These are phyloP conservation scores for Camponotus floridanus DNA, from an alignment of 1,140 invertebrate genomes.

Conservation along the genomic window DNA sequence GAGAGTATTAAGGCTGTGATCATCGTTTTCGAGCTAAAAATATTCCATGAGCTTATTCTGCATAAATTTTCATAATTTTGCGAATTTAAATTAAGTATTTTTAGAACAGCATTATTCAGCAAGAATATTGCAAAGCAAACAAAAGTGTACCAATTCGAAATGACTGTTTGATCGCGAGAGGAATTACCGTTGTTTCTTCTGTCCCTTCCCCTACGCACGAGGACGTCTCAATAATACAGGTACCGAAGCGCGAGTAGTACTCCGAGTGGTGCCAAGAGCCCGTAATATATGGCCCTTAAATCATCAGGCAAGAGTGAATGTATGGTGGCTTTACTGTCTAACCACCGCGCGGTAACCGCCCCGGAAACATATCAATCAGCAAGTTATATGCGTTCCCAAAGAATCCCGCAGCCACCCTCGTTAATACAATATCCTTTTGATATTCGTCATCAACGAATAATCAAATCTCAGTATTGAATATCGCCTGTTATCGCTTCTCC, in stretches of 20 bases:
- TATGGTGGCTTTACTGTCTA: constrained; percentile 80
- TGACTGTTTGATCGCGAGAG: constrained; percentile 9
- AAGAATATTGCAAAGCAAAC: neutral
- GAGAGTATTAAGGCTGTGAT: neutral
- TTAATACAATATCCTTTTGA: constrained; percentile 47
- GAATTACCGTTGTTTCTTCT: constrained; percentile 39
- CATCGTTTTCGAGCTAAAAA: neutral
- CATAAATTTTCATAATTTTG: neutral
- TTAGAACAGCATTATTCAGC: neutral
- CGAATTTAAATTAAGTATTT: neutral
- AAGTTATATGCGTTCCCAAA: constrained; percentile 41
- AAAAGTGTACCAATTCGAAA: neutral
- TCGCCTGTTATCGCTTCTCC: too few relatives aligned
- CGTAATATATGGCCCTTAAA: constrained; percentile 85
- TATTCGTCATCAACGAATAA: neutral
- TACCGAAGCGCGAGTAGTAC: constrained; percentile 75
- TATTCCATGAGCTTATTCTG: neutral
- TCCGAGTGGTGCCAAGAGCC: constrained; percentile 70
- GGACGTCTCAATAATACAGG: constrained; percentile 82
- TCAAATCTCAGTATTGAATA: neutral
- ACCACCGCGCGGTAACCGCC: constrained; percentile 81
- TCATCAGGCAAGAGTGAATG: constrained; percentile 81
- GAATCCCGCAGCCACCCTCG: constrained; percentile 29
- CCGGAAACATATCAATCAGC: constrained; percentile 85
- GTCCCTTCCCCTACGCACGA: constrained; percentile 71